Conservation (phyloP, 1,140 invertebrate species). For the Ditylenchus dipsaci region DNA sequence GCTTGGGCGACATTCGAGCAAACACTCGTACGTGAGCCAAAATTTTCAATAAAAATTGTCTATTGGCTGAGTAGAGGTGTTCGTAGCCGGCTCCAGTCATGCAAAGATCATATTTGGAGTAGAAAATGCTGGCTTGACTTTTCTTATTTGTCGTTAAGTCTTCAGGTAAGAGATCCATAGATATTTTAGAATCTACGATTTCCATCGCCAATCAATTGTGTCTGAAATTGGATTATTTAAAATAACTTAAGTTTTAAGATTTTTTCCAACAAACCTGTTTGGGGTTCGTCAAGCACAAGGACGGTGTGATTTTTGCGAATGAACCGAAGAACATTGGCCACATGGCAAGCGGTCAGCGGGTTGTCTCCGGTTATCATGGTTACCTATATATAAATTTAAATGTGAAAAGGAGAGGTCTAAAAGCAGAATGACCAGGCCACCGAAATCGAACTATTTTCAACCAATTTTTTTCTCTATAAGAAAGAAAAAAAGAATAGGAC, state of each 20-base stretch:
- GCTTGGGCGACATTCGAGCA: constrained; percentile 88
- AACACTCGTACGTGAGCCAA: constrained; percentile 67
- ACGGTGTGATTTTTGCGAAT: constrained; percentile 69
- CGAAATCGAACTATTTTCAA: constrained; percentile 3
- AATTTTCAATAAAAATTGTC: constrained; percentile 4
- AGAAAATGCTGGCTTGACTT: constrained; percentile 58
- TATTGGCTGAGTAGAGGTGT: background rate
- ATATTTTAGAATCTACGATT: constrained; percentile 71
- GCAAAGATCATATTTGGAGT: constrained; percentile 77
- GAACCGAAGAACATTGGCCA: constrained; percentile 87
- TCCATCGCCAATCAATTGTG: constrained; percentile 11
- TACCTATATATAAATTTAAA: constrained; percentile 64
- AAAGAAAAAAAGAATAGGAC: too few species aligned
- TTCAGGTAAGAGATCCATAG: constrained; percentile 64
- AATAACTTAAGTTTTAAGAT: background rate
- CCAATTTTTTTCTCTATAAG: constrained; percentile 14
- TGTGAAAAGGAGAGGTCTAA: too few species aligned
- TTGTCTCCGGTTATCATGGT: constrained; percentile 99
- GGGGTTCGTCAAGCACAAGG: constrained; percentile 65
- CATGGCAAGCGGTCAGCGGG: constrained; percentile 95
- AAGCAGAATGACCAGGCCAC: too few species aligned
- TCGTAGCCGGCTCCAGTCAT: constrained; percentile 77
- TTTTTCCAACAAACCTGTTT: background rate
- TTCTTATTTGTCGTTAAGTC: constrained; percentile 10
- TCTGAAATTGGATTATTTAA: background rate